Base-by-base conservation (phyloP, 2,888 invertebrate genomes). In the Alloplasta piceator region DNA sequence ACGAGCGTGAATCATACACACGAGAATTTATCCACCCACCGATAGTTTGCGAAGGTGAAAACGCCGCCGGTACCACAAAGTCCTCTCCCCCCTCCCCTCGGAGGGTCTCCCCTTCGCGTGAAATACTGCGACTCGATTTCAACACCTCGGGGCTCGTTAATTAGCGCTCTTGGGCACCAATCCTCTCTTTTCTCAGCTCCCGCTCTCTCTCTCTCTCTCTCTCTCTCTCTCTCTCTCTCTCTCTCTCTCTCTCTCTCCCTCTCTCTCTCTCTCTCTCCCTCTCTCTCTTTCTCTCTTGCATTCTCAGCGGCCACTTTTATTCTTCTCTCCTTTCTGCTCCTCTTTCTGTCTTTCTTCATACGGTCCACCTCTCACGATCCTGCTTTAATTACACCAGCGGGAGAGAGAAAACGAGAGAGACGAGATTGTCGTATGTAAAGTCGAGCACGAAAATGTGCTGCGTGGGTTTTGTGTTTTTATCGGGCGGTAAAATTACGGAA, bases 81-180 rank as follows among this genome's bases (percentile, higher is more conserved):
- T 66, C 60, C 26, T 26, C 26, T 26, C 26, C 1, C 26, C 26
- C 26, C 26, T 26, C 26, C 78, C 70, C 67, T 72, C 80, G 70
- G 73, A 74, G 70, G 26, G 78, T 64, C 64, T 12, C 66, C 26
- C 26, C 26, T 39, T 81, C 82, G 64, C 73, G 88, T 90, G 88
- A 90, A 90, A 90, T 91, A 91, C 88, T 87, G 88, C 89, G 86
- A 90, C 87, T 90, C 87, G 90, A 89, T 90, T 90, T 90, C 88
- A 88, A 88, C 89, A 88, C 87, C 88, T 90, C 82, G 74, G 86
- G 67, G 84, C 85, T 89, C 89, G 89, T 90, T 91, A 90, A 90
- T 90, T 91, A 90, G 89, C 86, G 72, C 84, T 66, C 80, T 67
- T 72, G 60, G 72, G 70, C 64, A 58, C 56, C 70, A 26, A 26